phyloP scores from a whole-genome alignment of 1,140 invertebrate species.

The Eupristina koningsbergeri region DNA sequence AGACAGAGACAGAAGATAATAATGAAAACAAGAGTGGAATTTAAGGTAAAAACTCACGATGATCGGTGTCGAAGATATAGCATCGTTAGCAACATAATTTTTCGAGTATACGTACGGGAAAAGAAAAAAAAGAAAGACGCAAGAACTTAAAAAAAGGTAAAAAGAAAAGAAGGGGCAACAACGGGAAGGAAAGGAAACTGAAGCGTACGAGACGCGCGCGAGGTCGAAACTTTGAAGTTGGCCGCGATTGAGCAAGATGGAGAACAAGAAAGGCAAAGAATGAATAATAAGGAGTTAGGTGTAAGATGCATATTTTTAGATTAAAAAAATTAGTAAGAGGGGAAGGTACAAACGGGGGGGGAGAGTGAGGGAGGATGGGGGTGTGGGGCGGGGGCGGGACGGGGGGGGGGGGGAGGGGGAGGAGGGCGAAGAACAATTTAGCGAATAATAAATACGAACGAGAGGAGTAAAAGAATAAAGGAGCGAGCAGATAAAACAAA shows the following conservation, averaged over 20 bases:
- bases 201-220: neutral
- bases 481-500: neutral
- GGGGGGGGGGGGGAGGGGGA: too few species aligned
- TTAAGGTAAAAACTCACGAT: slow-evolving; percentile 6
- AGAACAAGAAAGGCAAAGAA: neutral
- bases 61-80: neutral
- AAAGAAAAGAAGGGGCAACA: slow-evolving; percentile 24
- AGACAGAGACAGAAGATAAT: slow-evolving; percentile 13
- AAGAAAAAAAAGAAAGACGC: neutral
- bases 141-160: slow-evolving; percentile 12
- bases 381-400: neutral
- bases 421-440: neutral
- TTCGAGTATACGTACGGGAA: neutral
- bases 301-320: slow-evolving; percentile 23
- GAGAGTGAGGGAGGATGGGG: neutral
- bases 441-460: neutral
- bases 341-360: neutral
- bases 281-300: slow-evolving; percentile 24
- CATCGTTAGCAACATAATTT: slow-evolving; percentile 9
- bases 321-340: neutral
- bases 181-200: slow-evolving; percentile 14
- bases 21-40: slow-evolving; percentile 17
- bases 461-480: neutral
- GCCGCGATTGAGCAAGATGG: slow-evolving; percentile 34
- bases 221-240: slow-evolving; percentile 44